Conservation (phyloP, 2,113 vertebrate genomes). For the Lophochroa leadbeateri region DNA sequence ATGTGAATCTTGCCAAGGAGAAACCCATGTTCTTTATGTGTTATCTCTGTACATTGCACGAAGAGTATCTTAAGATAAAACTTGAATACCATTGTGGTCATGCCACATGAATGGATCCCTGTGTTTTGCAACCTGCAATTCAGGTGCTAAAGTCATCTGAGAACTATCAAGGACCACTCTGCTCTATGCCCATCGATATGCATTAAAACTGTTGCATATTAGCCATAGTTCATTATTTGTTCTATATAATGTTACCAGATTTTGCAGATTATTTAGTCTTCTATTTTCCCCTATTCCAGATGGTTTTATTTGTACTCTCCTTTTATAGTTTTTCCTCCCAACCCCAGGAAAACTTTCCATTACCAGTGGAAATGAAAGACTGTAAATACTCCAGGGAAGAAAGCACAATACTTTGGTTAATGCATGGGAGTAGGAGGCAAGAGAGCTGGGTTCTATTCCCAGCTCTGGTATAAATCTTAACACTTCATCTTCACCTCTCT, state of each 20-base stretch:
- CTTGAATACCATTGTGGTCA: not conserved
- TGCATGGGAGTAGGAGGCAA: not conserved
- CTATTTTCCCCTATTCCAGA: not conserved
- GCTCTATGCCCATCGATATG: not conserved
- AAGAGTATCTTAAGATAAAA: not conserved
- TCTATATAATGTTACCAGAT: not conserved
- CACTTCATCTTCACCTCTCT: not conserved
- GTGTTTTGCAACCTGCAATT: not conserved
- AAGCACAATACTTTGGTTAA: not conserved
- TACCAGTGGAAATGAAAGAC: not conserved
- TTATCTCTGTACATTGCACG: not conserved
- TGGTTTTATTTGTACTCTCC: not conserved
- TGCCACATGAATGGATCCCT: not conserved
- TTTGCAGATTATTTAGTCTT: not conserved
- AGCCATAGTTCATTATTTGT: not conserved
- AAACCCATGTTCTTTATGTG: not conserved
- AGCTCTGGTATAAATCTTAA: not conserved
- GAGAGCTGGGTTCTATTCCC: not conserved
- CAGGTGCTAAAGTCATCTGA: not conserved
- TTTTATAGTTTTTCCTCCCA: not conserved
- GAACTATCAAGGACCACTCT: not conserved
- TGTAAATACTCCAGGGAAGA: not conserved
- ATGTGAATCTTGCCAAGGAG: not conserved
- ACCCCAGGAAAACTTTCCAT: not conserved
- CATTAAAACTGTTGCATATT: not conserved